Evolutionary conservation across 1,140 invertebrate genomes (phyloP), one percentile per base, ranked within the genome.

Genomic region (Drosophila ohnishii): DNA sequence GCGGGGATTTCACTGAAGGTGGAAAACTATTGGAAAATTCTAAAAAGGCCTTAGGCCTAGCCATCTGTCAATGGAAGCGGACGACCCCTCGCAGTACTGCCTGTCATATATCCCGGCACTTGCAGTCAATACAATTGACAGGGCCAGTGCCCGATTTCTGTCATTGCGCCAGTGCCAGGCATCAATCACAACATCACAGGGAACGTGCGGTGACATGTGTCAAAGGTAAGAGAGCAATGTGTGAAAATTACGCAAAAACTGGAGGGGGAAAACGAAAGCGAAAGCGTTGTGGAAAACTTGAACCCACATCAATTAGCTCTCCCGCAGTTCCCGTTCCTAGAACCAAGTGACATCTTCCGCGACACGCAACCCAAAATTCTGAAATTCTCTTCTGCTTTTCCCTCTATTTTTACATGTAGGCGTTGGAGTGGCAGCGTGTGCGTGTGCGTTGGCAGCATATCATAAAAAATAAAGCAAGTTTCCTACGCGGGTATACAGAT

Each of bases 251-350:
- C 63, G 78, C 61, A 78, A 69, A 69, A 77, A 8, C 57, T 64
- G 30, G 42, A 48, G 30, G 19, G 19, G 10, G 16, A 25, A 35
- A 63, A 32, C 19, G 58, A 32, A 16, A 11, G 10, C 5, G 7
- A 35, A 53, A 70, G 35, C 19, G 14, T 32, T 19, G 16, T 39
- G 37, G 22, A 39, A 35, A 42, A 62, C 50, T 42, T 50, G 45
- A 61, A 77, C 58, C 84, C 79, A 66, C 83, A 88, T 87, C 83
- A 87, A 88, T 87, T 87, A 87, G 77, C 84, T 83, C 69, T 56
- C 71, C 67, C 70, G 75, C 75, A 50, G 59, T 32, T 70, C 25
- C 47, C 45, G 5, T 4, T 45, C 30, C 42, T 11, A 19, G 7
- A 37, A n/a, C 39, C 40, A 13, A 55, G 58, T 85, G 81, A 67